Base-by-base conservation (phyloP, 1,140 invertebrate species). In the Anastrepha obliqua region DNA sequence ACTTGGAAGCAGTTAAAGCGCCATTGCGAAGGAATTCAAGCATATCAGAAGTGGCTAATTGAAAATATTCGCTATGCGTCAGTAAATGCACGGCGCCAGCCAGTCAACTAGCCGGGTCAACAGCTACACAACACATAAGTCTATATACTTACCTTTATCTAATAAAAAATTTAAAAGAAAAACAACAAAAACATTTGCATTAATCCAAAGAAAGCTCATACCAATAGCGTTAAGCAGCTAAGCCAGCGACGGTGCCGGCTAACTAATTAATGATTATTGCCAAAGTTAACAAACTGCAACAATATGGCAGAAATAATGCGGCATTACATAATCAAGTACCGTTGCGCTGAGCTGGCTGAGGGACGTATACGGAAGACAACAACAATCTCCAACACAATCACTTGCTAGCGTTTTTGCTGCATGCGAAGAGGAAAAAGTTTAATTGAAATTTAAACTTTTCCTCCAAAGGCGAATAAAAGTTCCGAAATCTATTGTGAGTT, bases 371-470 rank as follows among this genome's bases (percentile, higher is more conserved):
- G 2, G 11, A 55, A 55, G 51, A 55, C 51, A 6, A 6, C 51
- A 6, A 55, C 47, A 81, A 29, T 29, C n/a, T 55, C 47, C 11
- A 2, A 29, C n/a, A 67, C 64, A 67, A 0, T 20, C 47, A n/a
- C 5, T 17, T 62, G 5, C 13, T 62, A 62, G 47, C 8, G 17
- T 20, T 7, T 55, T 51, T 55, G 74, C n/a, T 55, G 47, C 74
- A 20, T 55, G 51, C 42, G 47, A 29, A 55, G 47, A 81, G 47
- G 47, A 81, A 81, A 81, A 81, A 81, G 74, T 81, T 81, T 81
- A 81, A 81, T 81, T 81, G 74, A 81, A 81, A 81, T 81, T 81
- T 55, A 81, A 81, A 81, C 47, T 81, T 81, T 81, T 81, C 74
- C 20, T 44, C 42, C 47, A 51, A 81, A n/a, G 8, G 17, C 17